Percentiles rank a stretch among this genome's conserved stretches.
Conservation (phyloP, 2,888 invertebrate species). For the Aromia moschata region DNA sequence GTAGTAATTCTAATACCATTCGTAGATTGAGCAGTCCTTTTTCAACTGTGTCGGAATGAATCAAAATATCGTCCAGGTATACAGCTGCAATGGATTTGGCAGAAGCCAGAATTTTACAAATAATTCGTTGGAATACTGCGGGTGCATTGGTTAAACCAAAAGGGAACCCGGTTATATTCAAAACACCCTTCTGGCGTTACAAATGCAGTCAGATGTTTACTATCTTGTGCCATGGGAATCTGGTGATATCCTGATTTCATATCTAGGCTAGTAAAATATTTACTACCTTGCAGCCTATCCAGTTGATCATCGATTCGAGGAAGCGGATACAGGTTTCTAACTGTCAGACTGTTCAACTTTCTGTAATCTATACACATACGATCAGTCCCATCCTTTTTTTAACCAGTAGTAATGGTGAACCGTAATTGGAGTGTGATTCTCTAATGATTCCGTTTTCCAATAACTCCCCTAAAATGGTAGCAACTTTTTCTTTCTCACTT, state of each 20-base stretch:
- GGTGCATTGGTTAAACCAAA: conserved; percentile 48
- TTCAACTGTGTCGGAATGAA: conserved; percentile 1
- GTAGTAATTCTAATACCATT: not conserved
- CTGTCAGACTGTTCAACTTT: conserved; percentile 48
- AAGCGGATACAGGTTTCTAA: conserved; percentile 51
- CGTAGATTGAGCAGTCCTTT: not conserved
- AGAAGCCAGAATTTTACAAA: conserved; percentile 9
- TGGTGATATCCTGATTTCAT: conserved; percentile 50
- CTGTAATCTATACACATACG: conserved; percentile 49
- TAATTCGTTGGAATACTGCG: conserved; percentile 3
- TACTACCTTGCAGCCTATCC: conserved; percentile 42
- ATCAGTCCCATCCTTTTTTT: conserved; percentile 12
- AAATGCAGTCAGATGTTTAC: conserved; percentile 51
- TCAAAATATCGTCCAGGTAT: conserved; percentile 8
- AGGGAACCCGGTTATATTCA: conserved; percentile 52
- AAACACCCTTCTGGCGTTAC: conserved; percentile 52
- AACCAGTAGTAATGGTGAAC: conserved; percentile 1
- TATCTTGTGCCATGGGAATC: conserved; percentile 46
- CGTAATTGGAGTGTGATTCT: conserved; percentile 8
- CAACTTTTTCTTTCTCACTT: conserved; percentile 9
- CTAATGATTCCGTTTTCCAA: conserved; percentile 4
- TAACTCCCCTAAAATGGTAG: conserved; percentile 3
- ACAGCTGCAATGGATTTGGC: conserved; percentile 14
- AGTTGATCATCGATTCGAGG: conserved; percentile 53
- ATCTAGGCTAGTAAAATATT: conserved; percentile 51